phyloP scores from a whole-genome alignment of 2,797 vertebrate genomes.

The Lepilemur ruficaudatus region DNA sequence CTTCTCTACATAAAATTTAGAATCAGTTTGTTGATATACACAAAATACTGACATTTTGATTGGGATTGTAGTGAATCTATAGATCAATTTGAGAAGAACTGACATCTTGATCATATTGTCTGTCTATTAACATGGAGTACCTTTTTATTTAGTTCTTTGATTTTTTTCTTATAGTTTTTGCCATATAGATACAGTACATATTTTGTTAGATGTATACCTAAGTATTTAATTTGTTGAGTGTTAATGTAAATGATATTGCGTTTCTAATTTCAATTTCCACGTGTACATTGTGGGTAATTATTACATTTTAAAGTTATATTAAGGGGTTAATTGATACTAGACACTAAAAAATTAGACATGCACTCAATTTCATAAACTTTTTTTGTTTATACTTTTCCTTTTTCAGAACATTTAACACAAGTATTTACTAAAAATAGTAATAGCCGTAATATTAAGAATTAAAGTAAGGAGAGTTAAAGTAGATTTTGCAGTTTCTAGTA shows the following conservation, averaged over 20 bases:
- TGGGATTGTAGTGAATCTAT: background rate
- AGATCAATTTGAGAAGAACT: background rate
- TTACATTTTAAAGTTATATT: background rate
- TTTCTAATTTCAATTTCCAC: background rate
- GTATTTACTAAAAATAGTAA: background rate
- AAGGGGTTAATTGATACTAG: background rate
- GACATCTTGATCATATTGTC: background rate
- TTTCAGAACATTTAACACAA: background rate
- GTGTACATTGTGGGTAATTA: background rate
- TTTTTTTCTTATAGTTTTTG: background rate
- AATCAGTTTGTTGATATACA: background rate
- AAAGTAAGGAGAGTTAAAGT: background rate
- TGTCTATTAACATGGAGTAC: background rate
- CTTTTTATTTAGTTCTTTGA: background rate
- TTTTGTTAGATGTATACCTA: background rate
- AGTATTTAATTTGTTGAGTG: background rate
- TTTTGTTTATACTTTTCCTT: background rate
- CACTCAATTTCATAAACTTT: background rate
- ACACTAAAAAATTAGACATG: background rate
- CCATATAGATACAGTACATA: background rate
- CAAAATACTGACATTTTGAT: background rate
- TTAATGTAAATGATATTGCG: background rate
- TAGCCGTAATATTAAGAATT: background rate
- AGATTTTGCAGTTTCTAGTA: background rate
- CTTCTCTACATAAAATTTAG: background rate